Base-by-base conservation (phyloP, 1,140 invertebrate species). In the Formica selysi region DNA sequence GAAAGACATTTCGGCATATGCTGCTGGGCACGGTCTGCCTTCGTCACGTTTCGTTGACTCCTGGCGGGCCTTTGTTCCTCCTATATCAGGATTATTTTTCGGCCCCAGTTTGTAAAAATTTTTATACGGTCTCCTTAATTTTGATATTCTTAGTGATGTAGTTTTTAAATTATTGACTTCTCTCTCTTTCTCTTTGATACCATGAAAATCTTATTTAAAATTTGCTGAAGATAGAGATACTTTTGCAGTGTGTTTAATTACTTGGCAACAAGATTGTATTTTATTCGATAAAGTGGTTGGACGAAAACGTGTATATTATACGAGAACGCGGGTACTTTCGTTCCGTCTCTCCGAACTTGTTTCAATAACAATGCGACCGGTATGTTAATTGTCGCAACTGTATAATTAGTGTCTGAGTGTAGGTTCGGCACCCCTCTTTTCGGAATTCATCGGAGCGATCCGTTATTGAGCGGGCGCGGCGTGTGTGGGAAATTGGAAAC, bases 401-500 rank as follows among this genome's bases (percentile, higher is more conserved):
- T 38, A 19, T 54, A 65, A 85, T 85, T 85, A 85, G 57, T n/a
- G 73, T 51, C 22, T 36, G 48, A 76, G 48, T 26, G 32, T 32
- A 38, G 59, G 57, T 11, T 29, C 54, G 8, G 44, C 54, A n/a
- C 76, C 57, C 83, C 79, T 83, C 76, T 89, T 48, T 44, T n/a
- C 51, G 26, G 57, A 61, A 86, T 79, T 36, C 59, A 76, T 7
- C 32, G 32, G 59, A 13, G 44, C 81, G 81, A 76, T 71, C 84
- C 76, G 76, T 91, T 90, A 91, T 91, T 89, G 88, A 86, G 65
- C 86, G 85, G 85, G 51, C 74, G n/a, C 84, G 78, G 86, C 44
- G 81, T 89, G 91, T 92, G 91, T 92, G 91, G 91, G 92, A 93
- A 93, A 90, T 92, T 91, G 81, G 89, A 91, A 91, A 88, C 78